Evolutionary conservation across 92 coral and sea anemone species (phyloP), one percentile per base, ranked within the genome.

Genomic region (Phymanthus crucifer): DNA sequence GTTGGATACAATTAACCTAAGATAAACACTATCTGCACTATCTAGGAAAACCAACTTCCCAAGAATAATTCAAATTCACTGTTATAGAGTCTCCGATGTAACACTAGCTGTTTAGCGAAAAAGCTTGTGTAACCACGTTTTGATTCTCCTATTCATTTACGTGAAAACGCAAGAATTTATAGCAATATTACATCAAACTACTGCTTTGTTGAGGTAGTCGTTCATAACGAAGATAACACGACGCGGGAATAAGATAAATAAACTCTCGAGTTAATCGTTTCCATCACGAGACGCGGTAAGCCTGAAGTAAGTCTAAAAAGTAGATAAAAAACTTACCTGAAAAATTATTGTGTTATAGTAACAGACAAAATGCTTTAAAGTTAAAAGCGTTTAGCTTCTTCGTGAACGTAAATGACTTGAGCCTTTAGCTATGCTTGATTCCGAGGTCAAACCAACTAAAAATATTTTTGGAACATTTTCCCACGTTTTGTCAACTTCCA

Each of bases 401-500:
- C 32, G 34, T 2, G 35, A n/a, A n/a, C 64, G 64, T 54, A 61
- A 16, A 1, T 61, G 34, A 43, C 5, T 12, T 24, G 34, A 27
- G 3, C 13, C 29, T 29, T 27, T 27, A 24, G 26, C 68, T 34
- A 61, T 18, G 68, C 34, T 61, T 29, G 68, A 38, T 6, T 38
- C 33, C 66, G 66, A 61, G 68, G 68, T 61, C 68, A 61, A 61
- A 27, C 11, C 16, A 29, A 61, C 18, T 27, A 7, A 24, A 12
- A 61, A 61, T 61, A 54, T 61, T 61, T 61, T 61, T 24, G 33
- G 34, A 61, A 29, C 29, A 61, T 18, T 61, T 61, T 61, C 68
- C 68, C 68, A 61, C 68, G 68, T 61, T 61, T 24, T 61, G 68
- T 61, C 68, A 61, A 61, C 32, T 27, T 61, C 13, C 68, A 61